These are phyloP conservation scores for Druon quercuslanigerum DNA, from an alignment of 1,140 invertebrate species.

Conservation along the genomic window DNA sequence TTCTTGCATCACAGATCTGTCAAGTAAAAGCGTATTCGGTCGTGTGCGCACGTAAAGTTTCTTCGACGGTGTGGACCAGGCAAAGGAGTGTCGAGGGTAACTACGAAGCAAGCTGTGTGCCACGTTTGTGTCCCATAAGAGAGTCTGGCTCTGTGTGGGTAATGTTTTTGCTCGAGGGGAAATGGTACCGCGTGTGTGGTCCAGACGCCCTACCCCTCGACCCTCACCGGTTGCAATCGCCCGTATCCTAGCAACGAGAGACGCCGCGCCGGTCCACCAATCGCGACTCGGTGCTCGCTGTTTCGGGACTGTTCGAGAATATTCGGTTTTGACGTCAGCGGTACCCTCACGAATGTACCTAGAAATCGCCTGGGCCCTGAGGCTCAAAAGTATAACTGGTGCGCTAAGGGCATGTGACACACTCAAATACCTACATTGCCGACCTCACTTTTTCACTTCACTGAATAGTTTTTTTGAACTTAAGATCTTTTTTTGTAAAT, in stretches of 20 bases:
- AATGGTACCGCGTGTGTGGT: conserved; percentile 74
- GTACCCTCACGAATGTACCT: conserved; percentile 57
- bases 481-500: too few relatives aligned
- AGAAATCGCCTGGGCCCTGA: conserved; percentile 9
- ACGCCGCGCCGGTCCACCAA: conserved; percentile 66
- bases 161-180: conserved; percentile 74
- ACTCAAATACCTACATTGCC: too few relatives aligned
- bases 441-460: too few relatives aligned
- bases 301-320: conserved; percentile 62
- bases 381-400: neutral
- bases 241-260: conserved; percentile 71
- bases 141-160: conserved; percentile 57
- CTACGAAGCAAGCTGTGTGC: conserved; percentile 50
- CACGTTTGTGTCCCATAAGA: conserved; percentile 33
- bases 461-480: too few relatives aligned
- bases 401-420: too few relatives aligned
- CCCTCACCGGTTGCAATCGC: conserved; percentile 53
- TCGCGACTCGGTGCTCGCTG: conserved; percentile 48
- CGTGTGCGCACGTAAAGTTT: conserved; percentile 45
- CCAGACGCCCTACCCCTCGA: conserved; percentile 58
- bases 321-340: conserved; percentile 66
- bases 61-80: conserved; percentile 39
- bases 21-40: conserved; percentile 43
- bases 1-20: conserved; percentile 30
- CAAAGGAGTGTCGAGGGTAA: conserved; percentile 44